Percentiles rank a stretch among this genome's conserved stretches.
Conservation (phyloP, 1,140 invertebrate genomes). For the Rhagoletis pomonella region DNA sequence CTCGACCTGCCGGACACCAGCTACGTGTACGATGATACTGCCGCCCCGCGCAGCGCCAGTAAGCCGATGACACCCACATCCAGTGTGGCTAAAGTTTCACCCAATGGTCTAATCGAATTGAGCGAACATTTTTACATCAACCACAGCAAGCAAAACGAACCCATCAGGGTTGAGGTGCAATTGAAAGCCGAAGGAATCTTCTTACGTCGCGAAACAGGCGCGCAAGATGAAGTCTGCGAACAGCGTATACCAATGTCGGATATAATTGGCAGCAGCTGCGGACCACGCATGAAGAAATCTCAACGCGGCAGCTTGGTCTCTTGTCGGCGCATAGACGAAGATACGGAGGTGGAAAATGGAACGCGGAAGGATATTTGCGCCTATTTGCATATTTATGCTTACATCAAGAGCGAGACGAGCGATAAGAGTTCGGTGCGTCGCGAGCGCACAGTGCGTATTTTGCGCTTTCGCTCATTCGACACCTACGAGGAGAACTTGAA, state of each 20-base stretch:
- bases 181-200: constrained; percentile 84
- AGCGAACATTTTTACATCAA: constrained; percentile 91
- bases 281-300: constrained; percentile 82
- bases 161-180: constrained; percentile 85
- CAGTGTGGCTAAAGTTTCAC: neutral
- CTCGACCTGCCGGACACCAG: neutral
- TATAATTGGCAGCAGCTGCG: constrained; percentile 87
- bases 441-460: constrained; percentile 85
- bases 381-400: constrained; percentile 91
- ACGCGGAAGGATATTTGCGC: constrained; percentile 83
- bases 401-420: constrained; percentile 76
- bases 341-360: constrained; percentile 73
- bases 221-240: constrained; percentile 79
- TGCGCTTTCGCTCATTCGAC: constrained; percentile 86
- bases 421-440: constrained; percentile 75
- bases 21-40: neutral
- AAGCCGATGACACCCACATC: neutral
- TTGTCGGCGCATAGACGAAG: constrained; percentile 77
- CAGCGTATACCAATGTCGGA: constrained; percentile 83
- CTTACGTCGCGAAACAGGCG: constrained; percentile 80
- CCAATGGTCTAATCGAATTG: constrained; percentile 70
- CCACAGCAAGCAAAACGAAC: constrained; percentile 77
- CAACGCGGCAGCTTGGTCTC: constrained; percentile 75
- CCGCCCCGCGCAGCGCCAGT: neutral
- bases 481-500: constrained; percentile 88